Evolutionary conservation across 2,113 vertebrate species (phyloP).

Genomic region (Trematocara nigrifrons): DNA sequence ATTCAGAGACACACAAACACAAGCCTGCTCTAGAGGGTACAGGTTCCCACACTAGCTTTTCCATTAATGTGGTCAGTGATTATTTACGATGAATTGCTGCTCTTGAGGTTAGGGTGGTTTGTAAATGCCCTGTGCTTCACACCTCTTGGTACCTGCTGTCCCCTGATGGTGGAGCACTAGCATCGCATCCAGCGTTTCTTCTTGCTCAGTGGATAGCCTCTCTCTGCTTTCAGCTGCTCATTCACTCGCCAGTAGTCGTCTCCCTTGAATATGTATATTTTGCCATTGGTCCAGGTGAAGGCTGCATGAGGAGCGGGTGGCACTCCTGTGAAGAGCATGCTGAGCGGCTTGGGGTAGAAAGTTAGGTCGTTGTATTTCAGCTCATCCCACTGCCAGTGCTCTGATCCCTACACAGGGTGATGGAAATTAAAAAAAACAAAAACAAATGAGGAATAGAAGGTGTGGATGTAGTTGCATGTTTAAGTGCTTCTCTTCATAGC

Average conservation of each 20-base stretch:
- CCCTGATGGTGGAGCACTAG: constrained; percentile 25
- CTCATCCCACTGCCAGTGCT: constrained; percentile 85
- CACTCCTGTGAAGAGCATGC: constrained; percentile 72
- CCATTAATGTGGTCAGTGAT: neutral
- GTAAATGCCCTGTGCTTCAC: neutral
- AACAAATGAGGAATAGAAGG: neutral
- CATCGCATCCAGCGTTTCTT: constrained; percentile 82
- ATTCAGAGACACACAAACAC: neutral
- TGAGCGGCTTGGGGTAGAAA: constrained; percentile 77
- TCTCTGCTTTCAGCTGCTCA: constrained; percentile 68
- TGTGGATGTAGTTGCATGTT: neutral
- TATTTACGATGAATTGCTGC: neutral
- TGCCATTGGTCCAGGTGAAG: constrained; percentile 80
- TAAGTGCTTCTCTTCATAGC: neutral
- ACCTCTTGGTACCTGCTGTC: constrained; percentile 23
- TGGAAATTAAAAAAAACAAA: neutral
- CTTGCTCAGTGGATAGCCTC: constrained; percentile 78
- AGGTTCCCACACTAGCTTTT: neutral
- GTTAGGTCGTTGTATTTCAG: constrained; percentile 66
- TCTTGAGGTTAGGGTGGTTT: constrained; percentile 4
- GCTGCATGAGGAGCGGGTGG: constrained; percentile 74
- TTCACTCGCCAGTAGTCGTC: constrained; percentile 82
- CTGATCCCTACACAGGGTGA: constrained; percentile 51
- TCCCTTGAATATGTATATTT: constrained; percentile 82
- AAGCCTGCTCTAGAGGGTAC: neutral